Evolutionary conservation across 2,113 vertebrate genomes (phyloP).

Genomic region (Pseudois nayaur): DNA sequence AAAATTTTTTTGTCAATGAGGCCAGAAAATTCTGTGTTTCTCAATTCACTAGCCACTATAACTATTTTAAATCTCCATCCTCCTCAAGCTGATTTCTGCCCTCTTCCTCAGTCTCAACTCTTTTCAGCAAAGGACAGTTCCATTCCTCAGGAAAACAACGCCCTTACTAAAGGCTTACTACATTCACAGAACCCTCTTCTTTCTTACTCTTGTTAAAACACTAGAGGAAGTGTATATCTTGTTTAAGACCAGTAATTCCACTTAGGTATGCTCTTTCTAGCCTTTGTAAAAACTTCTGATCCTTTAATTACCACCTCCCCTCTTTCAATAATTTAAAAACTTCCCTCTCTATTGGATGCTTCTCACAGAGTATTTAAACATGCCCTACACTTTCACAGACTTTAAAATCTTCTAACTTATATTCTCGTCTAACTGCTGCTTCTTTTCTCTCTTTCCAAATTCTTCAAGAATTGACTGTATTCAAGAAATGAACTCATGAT

Average conservation of each 20-base stretch:
- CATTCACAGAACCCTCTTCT: neutral
- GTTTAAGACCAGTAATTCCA: neutral
- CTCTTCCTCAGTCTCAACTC: neutral
- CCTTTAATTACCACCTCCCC: neutral
- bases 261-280: neutral
- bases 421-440: neutral
- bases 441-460: neutral
- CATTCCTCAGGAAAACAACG: neutral
- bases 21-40: neutral
- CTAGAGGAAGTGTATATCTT: neutral
- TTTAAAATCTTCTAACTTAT: neutral
- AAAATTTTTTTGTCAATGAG: neutral
- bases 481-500: neutral
- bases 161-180: neutral
- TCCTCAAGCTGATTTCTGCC: neutral
- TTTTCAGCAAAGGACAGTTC: neutral
- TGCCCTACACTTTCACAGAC: neutral
- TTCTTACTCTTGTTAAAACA: neutral
- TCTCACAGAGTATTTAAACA: constrained; percentile 20
- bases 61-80: neutral
- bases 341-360: neutral
- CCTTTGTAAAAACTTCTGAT: neutral
- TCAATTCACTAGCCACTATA: neutral
- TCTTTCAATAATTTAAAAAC: neutral
- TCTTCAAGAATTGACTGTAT: neutral